Evolutionary conservation across 2,888 invertebrate species (phyloP), one percentile per base, ranked within the genome.

Genomic region (Mechanitis mazaeus): DNA sequence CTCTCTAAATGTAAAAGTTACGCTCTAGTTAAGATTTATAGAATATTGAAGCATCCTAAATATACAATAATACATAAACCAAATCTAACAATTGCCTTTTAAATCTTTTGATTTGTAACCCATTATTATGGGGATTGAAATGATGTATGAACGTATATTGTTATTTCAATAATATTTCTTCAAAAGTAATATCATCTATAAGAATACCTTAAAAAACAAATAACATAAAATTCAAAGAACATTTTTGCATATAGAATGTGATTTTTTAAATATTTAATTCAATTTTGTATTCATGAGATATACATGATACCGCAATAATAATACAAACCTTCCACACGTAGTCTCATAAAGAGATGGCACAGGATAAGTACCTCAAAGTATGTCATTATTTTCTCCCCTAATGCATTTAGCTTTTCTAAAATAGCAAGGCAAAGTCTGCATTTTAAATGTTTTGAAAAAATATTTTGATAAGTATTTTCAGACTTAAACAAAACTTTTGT

Each of bases 271-370:
- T n/a, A 50, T 2, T 50, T 50, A 50, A 50, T 57, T 57, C 45
- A 55, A 60, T 11, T 54, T 56, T 61, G 57, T 59, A 64, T 61
- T 58, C 42, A 55, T 38, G 38, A 58, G 53, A 45, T 33, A 20
- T 20, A 20, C 45, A 60, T 35, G 35, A 35, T 56, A 50, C 64
- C 63, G 58, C 63, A 64, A 65, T 60, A 63, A 61, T 60, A 78
- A 75, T 50, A 31, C 31, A 28, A 50, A 72, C 66, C 72, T 71
- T 74, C 73, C 60, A 71, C 80, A 81, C 80, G 81, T 80, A 76
- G 54, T 53, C 55, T 31, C 64, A 64, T 69, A 69, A 69, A 69
- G 68, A 65, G 67, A 64, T 64, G 57, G 61, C 56, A 67, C 72
- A 69, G 20, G 31, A 50, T 50, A 50, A 50, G 50, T 50, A 50